Base-by-base conservation (phyloP, 2,888 invertebrate genomes). In the Temnothorax unifasciatus region DNA sequence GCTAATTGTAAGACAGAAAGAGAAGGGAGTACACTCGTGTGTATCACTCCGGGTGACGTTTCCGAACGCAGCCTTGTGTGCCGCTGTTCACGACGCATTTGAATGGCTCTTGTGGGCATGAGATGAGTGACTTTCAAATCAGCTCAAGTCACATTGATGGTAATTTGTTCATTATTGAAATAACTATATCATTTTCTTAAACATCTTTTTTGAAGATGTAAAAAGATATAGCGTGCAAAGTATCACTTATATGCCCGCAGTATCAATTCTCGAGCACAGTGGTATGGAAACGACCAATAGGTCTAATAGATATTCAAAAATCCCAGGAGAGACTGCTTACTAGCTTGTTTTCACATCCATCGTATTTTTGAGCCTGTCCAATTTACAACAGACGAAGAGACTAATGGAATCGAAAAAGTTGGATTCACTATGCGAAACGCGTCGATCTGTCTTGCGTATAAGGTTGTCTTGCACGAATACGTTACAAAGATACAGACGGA, bases 371-470 rank as follows among this genome's bases (percentile, higher is more conserved):
- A 93, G 92, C 91, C 90, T 94, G 92, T 90, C 93, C 93, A 91
- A 88, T 92, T 90, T 90, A 92, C 89, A 93, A 94, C 89, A 94
- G 90, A 91, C 91, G 84, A 93, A 92, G 93, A 92, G 93, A 93
- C 91, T 93, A 92, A 93, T 89, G 85, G 89, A 87, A 87, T 82
- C 90, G 86, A 92, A 87, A 86, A 92, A 93, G 85, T 90, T 87
- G 83, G 90, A 87, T 87, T 85, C 59, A 71, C 38, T 75, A 61
- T 64, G 64, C 61, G n/a, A 71, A 74, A 75, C 69, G 76, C 85
- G 81, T 34, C 25, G 81, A 64, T 74, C 83, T 52, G 8, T 87
- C 68, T 57, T 71, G 57, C 85, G 74, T 77, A 85, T 68, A 86
- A 90, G 88, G 85, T 90, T 90, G 75, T 86, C 63, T 41, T 84